These are phyloP conservation scores for Epinephelus coioides DNA, from an alignment of 2,797 vertebrate genomes.

Conservation along the genomic window DNA sequence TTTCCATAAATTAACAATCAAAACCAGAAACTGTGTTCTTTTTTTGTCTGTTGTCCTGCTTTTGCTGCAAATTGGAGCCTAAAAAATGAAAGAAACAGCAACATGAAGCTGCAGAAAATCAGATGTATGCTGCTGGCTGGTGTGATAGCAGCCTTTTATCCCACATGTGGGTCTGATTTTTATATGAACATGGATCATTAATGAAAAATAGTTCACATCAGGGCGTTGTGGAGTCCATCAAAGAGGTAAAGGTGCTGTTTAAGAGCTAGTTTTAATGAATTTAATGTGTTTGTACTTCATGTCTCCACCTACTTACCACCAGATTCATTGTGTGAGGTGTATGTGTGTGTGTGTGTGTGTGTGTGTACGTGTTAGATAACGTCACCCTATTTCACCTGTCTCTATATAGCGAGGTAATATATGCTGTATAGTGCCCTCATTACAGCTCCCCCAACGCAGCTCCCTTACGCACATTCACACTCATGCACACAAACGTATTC, in stretches of 20 bases:
- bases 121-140: slow-evolving; percentile 3
- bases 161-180: slow-evolving; percentile 26
- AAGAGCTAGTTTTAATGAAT: slow-evolving; percentile 13
- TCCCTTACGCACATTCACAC: slow-evolving; percentile 6
- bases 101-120: slow-evolving; percentile 28
- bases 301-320: slow-evolving; percentile 10
- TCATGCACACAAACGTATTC: neutral
- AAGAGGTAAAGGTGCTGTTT: slow-evolving; percentile 31
- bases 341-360: neutral
- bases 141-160: slow-evolving; percentile 27
- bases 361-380: neutral
- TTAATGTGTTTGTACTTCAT: slow-evolving; percentile 30
- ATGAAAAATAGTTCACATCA: slow-evolving; percentile 38
- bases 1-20: slow-evolving; percentile 18
- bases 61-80: slow-evolving; percentile 3
- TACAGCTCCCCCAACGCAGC: neutral
- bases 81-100: slow-evolving; percentile 4
- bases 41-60: neutral
- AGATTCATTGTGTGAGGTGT: neutral
- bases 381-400: neutral
- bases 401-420: neutral
- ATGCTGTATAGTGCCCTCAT: neutral
- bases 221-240: slow-evolving; percentile 39
- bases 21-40: neutral
- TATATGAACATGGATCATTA: slow-evolving; percentile 33